These are phyloP conservation scores for Grapholita molesta DNA, from an alignment of 1,140 invertebrate species.

Conservation along the genomic window DNA sequence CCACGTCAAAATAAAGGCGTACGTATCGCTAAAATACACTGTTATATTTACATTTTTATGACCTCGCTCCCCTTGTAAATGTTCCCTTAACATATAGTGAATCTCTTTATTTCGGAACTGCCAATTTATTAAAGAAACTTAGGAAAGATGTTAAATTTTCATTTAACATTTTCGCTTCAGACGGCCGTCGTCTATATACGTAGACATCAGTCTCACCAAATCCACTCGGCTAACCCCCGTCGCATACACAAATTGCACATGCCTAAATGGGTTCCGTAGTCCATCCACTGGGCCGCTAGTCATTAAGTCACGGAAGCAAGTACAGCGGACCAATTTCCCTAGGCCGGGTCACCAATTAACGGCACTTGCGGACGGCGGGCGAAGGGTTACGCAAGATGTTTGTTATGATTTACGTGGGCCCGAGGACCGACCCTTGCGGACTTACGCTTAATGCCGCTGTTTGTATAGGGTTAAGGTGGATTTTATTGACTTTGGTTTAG, in stretches of 20 bases:
- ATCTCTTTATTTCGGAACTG: neutral
- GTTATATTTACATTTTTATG: slow-evolving; percentile 1
- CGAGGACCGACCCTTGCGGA: slow-evolving; percentile 22
- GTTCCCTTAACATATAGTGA: slow-evolving; percentile 12
- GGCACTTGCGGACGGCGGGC: slow-evolving; percentile 51
- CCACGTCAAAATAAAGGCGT: neutral
- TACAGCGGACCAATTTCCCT: slow-evolving; percentile 70
- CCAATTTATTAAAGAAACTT: slow-evolving; percentile 1
- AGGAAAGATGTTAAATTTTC: neutral
- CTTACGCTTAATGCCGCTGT: slow-evolving; percentile 17
- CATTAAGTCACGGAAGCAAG: slow-evolving; percentile 70
- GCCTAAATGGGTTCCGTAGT: slow-evolving; percentile 66
- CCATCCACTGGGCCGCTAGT: slow-evolving; percentile 65
- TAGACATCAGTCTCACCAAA: slow-evolving; percentile 23
- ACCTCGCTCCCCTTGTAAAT: slow-evolving; percentile 7
- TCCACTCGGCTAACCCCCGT: slow-evolving; percentile 39
- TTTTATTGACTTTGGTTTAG: slow-evolving; percentile 10
- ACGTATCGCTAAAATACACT: neutral
- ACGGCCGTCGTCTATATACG: slow-evolving; percentile 11
- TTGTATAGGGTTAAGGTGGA: slow-evolving; percentile 16
- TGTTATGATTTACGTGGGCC: slow-evolving; percentile 65
- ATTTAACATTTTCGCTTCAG: slow-evolving; percentile 2
- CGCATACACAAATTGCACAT: slow-evolving; percentile 63
- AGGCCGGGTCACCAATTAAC: slow-evolving; percentile 64
- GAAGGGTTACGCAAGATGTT: slow-evolving; percentile 69